Base-by-base conservation (phyloP, 2,797 vertebrate species). In the Cirrhinus mrigala region DNA sequence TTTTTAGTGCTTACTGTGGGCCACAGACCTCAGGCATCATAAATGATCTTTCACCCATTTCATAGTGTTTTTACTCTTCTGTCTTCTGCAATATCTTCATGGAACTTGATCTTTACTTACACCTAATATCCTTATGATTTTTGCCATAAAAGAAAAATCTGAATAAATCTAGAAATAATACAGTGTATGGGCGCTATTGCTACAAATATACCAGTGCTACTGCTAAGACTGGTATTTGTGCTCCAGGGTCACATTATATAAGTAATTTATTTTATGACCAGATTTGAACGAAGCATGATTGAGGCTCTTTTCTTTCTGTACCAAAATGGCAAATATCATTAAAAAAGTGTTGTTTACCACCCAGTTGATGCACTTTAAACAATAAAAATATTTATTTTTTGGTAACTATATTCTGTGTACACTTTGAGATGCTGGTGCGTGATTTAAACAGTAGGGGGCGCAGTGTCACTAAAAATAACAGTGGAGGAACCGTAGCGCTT, bases 361-460 rank as follows among this genome's bases (percentile, higher is more conserved):
- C 3, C 8, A 60, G 6, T 27, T 27, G 16, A 18, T 60, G n/a
- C 40, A 60, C 22, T 60, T 24, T 44, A 24, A 60, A 27, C 4
- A 78, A 44, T 58, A 58, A 60, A 60, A 16, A 5, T 24, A 10
- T 40, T 58, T 56, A 40, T 76, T 56, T 56, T 37, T n/a, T 9
- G 1, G 40, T 15, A 7, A 27, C 7, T 58, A 16, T 16, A 7
- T 3, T 15, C 2, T 16, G n/a, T 40, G 1, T 24, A 58, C 52
- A 58, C 12, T 24, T 48, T 73, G 80, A 73, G 54, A 68, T 58
- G 48, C 27, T 50, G 8, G 14, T 77, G 54, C 77, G 27, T 75
- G 1, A n/a, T 29, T 16, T 69, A 33, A 68, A 66, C 79, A 75
- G 44, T 33, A 24, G 62, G 40, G 69, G 86, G 86, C 44, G 86